Base-by-base conservation (phyloP, 2,888 invertebrate species). In the Ormia ochracea region DNA sequence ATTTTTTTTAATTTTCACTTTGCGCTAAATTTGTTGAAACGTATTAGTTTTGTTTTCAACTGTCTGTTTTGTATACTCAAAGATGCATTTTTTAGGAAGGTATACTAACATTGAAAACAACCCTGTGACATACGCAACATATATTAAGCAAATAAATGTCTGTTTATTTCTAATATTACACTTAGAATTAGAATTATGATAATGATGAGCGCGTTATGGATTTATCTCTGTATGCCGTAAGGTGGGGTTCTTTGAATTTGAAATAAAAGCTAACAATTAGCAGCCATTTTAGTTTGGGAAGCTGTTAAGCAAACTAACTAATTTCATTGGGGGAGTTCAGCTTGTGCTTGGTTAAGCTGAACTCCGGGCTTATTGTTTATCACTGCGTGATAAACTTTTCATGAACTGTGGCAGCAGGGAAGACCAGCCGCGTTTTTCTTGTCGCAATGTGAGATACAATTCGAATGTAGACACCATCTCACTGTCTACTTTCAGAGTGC, bases 381-480 rank as follows among this genome's bases (percentile, higher is more conserved):
- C 86, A 66, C 87, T 87, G 82, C 88, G 87, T 36, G 87, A 87
- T 75, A 87, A 68, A 17, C 85, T 87, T 79, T 87, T 87, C 87
- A 87, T 87, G 83, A 87, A 87, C 78, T 88, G 88, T 14, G 87
- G 87, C 84, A 87, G 28, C 66, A 87, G 78, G 0, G 88, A 85
- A 66, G 87, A 84, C 87, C 87, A 87, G 82, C 87, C 87, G 58
- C 87, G 86, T 82, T 88, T 87, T 69, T 87, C 87, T 82, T 87
- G 87, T 3, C 88, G 86, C 83, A 87, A 82, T 9, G 87, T 87
- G n/a, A 87, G 76, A 72, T 87, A 87, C 4, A 87, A 84, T 82
- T 87, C 87, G 52, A 87, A 87, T 0, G 87, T 88, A 48, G 87
- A 87, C 26, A 87, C 88, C 76, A 85, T 88, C 38, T 87, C 86